Evolutionary conservation across 2,797 vertebrate species (phyloP).

Genomic region (Micrastur ruficollis): DNA sequence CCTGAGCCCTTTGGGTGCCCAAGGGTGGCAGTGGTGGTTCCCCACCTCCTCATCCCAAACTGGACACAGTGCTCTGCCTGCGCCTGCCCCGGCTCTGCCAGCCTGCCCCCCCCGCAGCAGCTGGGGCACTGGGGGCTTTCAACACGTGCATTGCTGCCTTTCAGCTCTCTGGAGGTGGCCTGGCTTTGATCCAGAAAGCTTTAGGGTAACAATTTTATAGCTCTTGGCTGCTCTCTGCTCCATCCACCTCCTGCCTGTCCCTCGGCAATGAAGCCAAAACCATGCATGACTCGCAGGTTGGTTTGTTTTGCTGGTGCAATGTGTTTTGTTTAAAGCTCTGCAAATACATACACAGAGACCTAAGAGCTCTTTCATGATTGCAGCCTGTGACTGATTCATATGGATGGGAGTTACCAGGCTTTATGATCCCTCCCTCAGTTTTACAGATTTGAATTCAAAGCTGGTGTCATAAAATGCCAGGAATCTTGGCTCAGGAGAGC

Average conservation of each 20-base stretch:
- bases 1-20: not conserved
- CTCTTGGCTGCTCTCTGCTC: not conserved
- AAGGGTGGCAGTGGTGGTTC: not conserved
- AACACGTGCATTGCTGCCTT: not conserved
- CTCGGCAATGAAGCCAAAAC: not conserved
- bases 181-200: not conserved
- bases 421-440: not conserved
- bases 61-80: not conserved
- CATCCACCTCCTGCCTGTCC: not conserved
- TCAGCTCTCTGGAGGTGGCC: not conserved
- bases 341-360: not conserved
- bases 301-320: not conserved
- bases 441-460: not conserved
- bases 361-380: not conserved
- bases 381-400: not conserved
- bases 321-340: not conserved
- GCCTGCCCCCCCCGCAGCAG: not conserved
- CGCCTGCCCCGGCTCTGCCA: not conserved
- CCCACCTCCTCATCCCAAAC: not conserved
- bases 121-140: not conserved
- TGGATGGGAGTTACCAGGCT: not conserved
- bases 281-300: fast-evolving
- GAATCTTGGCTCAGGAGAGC: not conserved
- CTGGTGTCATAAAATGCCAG: not conserved
- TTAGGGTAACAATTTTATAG: not conserved